Base-by-base conservation (phyloP, 2,113 vertebrate species). In the Rhagologus leucostigma region DNA sequence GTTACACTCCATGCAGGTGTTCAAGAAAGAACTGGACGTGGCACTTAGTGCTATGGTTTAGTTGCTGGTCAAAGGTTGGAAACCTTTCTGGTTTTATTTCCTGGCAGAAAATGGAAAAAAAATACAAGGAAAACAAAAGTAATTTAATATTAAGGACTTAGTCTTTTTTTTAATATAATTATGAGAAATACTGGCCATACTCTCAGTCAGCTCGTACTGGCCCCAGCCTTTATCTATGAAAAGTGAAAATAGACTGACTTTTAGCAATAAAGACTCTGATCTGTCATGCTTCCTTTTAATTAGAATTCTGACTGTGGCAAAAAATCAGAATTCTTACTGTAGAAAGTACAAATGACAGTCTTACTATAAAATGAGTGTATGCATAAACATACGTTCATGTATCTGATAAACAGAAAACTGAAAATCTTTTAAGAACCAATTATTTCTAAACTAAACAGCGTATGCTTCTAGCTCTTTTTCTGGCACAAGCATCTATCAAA, bases 401-500 rank as follows among this genome's bases (percentile, higher is more conserved):
- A 74, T 84, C 60, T 84, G 75, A 86, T 77, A 27, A 96, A 79
- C 1, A 65, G 63, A 90, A 95, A 88, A 81, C 56, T 41, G 60
- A 86, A 95, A 93, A 90, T 84, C 56, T 88, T 91, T 78, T 68
- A 95, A 94, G 68, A 56, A 91, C 44, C 64, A 90, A 81, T 95
- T 97, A 94, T 91, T 93, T 91, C 68, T 90, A 81, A 89, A 91
- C 71, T 60, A 94, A 91, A 88, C n/a, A 84, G 90, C 88, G 84
- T 60, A 88, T 62, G 73, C 53, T 95, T 93, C 60, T 86, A 92
- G 89, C 71, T 96, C 76, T 84, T 85, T 81, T 90, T 91, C 76
- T 94, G 82, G 94, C 87, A 93, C 82, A 93, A 53, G 62, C 62
- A 92, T 95, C 73, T 68, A 94, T 97, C 94, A 96, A 93, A 93